Base-by-base conservation (phyloP, 2,113 vertebrate species). In the Oreamnos americanus region DNA sequence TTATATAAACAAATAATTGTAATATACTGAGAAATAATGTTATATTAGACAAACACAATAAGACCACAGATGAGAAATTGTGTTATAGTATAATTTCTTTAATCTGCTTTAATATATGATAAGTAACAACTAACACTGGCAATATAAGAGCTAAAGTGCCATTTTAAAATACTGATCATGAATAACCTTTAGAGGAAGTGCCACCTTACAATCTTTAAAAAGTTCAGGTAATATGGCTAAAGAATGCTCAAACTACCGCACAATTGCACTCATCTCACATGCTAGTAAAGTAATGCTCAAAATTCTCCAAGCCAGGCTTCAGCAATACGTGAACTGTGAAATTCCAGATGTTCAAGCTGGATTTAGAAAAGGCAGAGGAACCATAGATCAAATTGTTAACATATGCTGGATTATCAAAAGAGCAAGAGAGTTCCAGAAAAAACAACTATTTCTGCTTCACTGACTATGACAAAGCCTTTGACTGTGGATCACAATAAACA, bases 131-230 rank as follows among this genome's bases (percentile, higher is more conserved):
- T 25, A 51, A 87, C 94, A 79, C 19, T n/a, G 15, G 8, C 13
- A 84, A 2, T 85, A 90, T 47, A 19, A 60, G 10, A 78, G 10
- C 28, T 30, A 6, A 92, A 88, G 36, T 81, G 11, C 36, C n/a
- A 81, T 97, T 86, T 96, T 87, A 12, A 96, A 76, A 83, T n/a
- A 36, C 30, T 90, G 16, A 93, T 74, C 16, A 91, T 79, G 30
- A 95, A 79, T 89, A 97, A 94, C 3, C 43, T 95, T 94, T 91
- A 90, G 64, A 89, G 58, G 43, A 96, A 86, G 13, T 88, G 26
- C 28, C 21, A 67, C 7, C 3, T 16, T 43, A 84, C 1, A 92
- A 39, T 86, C 33, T 92, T 78, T 90, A 71, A 96, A 94, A 96
- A 82, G 14, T 90, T 87, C 5, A 81, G 67, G 17, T 85, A 82